Evolutionary conservation across 2,113 vertebrate genomes (phyloP), one percentile per base, ranked within the genome.

Genomic region (Lathamus discolor): DNA sequence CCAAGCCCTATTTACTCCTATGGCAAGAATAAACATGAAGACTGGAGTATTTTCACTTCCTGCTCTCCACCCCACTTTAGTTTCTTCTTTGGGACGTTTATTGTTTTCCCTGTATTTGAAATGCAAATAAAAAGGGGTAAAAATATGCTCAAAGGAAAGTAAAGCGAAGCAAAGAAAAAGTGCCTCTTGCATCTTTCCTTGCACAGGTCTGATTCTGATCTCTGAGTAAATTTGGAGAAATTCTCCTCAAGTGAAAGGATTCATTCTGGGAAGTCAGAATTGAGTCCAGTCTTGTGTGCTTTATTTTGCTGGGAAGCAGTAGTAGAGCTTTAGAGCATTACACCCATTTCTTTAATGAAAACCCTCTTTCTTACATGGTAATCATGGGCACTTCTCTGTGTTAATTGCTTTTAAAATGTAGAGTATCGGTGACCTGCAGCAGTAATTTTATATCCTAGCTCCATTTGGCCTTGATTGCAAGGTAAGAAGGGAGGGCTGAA

Each of bases 371-470:
- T 96, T 95, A 81, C 11, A 8, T 61, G 52, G 67, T 49, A 90
- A 86, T 95, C 84, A 73, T 11, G 59, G 87, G 82, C 54, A 88
- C 88, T 41, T 91, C 92, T 92, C 83, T 62, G 46, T 91, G 91
- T 81, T 82, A 96, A 95, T 93, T 94, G 85, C 97, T 92, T 97
- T 92, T 90, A 94, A 95, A 97, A 88, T 44, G 37, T 37, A 77
- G 44, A 83, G 49, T 63, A 74, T 61, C 35, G 18, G 85, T 78
- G 63, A 95, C 73, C 73, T 76, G 81, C 80, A 85, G 91, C 5
- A 6, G 96, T 93, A 95, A 90, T 90, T 95, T 97, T 96, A 96
- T 96, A 96, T 69, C 91, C 82, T 95, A 91, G 72, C 90, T 96
- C 89, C 3, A 0, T 83, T 96, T 73, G 31, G 87, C 68, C 91